phyloP scores from a whole-genome alignment of 2,113 vertebrate species.

The Mesoclemmys tuberculata region DNA sequence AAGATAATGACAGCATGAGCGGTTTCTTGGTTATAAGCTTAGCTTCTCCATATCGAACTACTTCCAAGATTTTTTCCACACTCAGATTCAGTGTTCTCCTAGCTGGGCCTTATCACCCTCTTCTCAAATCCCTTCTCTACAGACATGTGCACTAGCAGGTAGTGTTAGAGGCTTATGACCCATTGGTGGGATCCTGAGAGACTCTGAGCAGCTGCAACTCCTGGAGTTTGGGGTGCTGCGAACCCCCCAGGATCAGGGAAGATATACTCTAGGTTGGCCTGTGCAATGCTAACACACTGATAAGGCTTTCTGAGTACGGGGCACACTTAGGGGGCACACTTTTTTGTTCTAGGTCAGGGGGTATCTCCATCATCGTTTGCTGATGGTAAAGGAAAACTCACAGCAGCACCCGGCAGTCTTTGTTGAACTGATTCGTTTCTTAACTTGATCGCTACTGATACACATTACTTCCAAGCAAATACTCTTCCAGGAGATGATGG shows the following conservation, averaged over 20 bases:
- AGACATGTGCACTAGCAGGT: background rate
- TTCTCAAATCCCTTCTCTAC: constrained; percentile 13
- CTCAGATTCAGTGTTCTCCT: constrained; percentile 5
- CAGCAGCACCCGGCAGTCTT: background rate
- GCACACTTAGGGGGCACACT: constrained; percentile 4
- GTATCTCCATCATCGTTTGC: background rate
- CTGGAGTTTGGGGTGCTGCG: constrained; percentile 41
- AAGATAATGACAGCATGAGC: constrained; percentile 49
- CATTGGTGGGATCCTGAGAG: background rate
- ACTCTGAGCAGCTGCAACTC: background rate
- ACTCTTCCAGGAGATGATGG: background rate
- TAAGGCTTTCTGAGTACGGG: background rate
- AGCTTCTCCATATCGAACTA: background rate
- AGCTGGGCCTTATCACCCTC: background rate
- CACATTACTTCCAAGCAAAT: background rate
- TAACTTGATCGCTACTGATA: fast-evolving
- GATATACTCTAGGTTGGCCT: background rate
- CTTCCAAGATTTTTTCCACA: constrained; percentile 23
- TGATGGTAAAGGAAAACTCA: constrained; percentile 18
- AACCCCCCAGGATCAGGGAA: background rate
- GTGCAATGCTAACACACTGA: background rate
- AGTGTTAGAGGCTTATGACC: constrained; percentile 5
- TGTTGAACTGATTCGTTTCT: background rate
- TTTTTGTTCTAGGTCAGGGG: constrained; percentile 27
- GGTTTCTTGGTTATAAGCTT: constrained; percentile 50